A percentile compares a stretch with the other conserved stretches of the same genome.
Evolutionary conservation across 2,888 invertebrate genomes (phyloP).

Genomic region (Tenodera sinensis): DNA sequence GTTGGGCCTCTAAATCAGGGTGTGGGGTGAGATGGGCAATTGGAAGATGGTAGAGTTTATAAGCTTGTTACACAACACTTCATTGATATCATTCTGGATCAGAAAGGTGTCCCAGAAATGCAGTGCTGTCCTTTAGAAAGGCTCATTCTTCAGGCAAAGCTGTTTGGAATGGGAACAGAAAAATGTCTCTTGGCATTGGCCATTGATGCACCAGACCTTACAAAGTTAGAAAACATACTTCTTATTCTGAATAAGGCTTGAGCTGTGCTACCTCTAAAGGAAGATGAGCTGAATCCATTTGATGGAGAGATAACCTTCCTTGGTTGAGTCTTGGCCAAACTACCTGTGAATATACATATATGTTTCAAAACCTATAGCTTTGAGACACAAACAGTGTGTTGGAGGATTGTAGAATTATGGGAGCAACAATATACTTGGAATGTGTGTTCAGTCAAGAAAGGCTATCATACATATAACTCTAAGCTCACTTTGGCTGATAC

Average conservation of each 20-base stretch:
- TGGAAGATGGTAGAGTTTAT: slow-evolving; percentile 81
- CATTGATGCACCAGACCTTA: slow-evolving; percentile 80
- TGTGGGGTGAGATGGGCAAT: slow-evolving; percentile 85
- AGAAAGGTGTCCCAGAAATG: slow-evolving; percentile 70
- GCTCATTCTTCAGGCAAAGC: slow-evolving; percentile 75
- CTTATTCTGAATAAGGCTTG: slow-evolving; percentile 60
- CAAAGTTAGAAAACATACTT: no score
- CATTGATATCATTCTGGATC: slow-evolving; percentile 56
- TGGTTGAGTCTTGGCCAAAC: slow-evolving; percentile 73
- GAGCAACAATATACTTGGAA: no score
- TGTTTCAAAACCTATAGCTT: slow-evolving; percentile 75
- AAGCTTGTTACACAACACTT: slow-evolving; percentile 66
- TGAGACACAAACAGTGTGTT: slow-evolving; percentile 84
- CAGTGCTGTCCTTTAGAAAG: slow-evolving; percentile 75
- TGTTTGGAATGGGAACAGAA: slow-evolving; percentile 74
- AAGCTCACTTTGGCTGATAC: no score
- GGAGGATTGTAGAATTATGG: slow-evolving; percentile 82
- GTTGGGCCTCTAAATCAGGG: slow-evolving; percentile 90
- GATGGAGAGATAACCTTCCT: slow-evolving; percentile 88
- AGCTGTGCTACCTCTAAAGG: slow-evolving; percentile 62
- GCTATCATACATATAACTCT: no score
- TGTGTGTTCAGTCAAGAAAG: no score
- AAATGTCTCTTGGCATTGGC: slow-evolving; percentile 79
- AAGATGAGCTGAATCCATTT: slow-evolving; percentile 46
- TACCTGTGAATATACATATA: slow-evolving; percentile 86